Conservation (phyloP, 2,888 invertebrate genomes). For the Prosopocoilus inquinatus region DNA sequence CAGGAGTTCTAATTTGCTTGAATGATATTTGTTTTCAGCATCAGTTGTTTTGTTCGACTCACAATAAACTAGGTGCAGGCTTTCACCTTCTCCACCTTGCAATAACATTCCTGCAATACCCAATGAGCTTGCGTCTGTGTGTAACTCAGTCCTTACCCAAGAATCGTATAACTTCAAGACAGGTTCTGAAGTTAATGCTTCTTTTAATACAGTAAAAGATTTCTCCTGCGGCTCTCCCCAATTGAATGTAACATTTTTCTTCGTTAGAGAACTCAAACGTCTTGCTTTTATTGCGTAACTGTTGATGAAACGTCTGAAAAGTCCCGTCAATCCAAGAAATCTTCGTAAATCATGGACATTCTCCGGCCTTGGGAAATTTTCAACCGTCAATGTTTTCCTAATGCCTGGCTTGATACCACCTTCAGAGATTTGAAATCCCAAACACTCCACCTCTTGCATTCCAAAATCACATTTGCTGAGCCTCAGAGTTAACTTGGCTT, state of each 20-base stretch:
- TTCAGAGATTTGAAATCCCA: constrained; percentile 30
- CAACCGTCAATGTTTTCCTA: constrained; percentile 23
- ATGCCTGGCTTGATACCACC: constrained; percentile 10
- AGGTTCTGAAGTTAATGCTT: constrained; percentile 9
- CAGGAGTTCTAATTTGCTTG: constrained; percentile 33
- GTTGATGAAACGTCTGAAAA: constrained; percentile 31
- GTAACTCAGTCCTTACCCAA: constrained; percentile 20
- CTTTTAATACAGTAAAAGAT: not conserved
- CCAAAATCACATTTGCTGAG: constrained; percentile 37
- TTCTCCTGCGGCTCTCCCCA: not conserved
- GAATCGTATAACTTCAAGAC: constrained; percentile 22
- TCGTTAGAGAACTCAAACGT: constrained; percentile 24
- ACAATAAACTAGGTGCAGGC: not conserved
- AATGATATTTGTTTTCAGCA: constrained; percentile 25
- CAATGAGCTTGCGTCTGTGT: constrained; percentile 21
- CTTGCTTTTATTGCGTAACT: constrained; percentile 23
- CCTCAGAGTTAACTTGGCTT: constrained; percentile 37
- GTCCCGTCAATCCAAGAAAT: constrained; percentile 26
- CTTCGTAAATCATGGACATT: constrained; percentile 25
- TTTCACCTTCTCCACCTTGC: constrained; percentile 21
- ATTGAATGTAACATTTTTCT: constrained; percentile 8
- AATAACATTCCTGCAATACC: constrained; percentile 33
- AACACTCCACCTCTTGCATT: constrained; percentile 26
- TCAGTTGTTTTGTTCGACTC: constrained; percentile 29
- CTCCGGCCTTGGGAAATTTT: constrained; percentile 14